Evolutionary conservation across 2,113 vertebrate species (phyloP), one percentile per base, ranked within the genome.

Genomic region (Dipodomys stephensi): DNA sequence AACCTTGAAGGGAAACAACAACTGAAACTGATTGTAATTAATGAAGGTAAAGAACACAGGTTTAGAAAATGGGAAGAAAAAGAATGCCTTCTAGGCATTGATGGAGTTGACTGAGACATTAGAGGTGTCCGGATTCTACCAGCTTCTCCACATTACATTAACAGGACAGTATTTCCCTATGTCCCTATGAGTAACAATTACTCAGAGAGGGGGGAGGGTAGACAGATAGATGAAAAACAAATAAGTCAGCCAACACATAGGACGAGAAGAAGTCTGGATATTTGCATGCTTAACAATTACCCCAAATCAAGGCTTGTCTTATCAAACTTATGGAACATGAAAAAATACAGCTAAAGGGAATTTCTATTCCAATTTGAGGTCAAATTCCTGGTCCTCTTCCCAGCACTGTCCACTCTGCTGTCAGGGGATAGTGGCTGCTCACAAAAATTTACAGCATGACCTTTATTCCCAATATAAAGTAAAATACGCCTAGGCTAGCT

Each of bases 401-500:
- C 20, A 67, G 60, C 69, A 67, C 18, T 64, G 19, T 67, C n/a
- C n/a, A 35, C 8, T 92, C 72, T 39, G 32, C 19, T 71, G 1
- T 49, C 32, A 85, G 12, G n/a, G 73, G 19, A 76, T 25, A 27
- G 44, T 69, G 60, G 16, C 71, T 86, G 16, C 18, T 57, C 93
- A 83, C 68, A 90, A 94, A 93, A 82, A 76, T 25, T 49, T n/a
- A 57, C 27, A 78, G 30, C 32, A 91, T 49, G 57, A 86, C 23
- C 28, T 32, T 83, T 72, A 32, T 25, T 53, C 81, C 53, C 18
- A 94, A 32, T 77, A 67, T 22, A 74, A 73, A 74, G 64, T 86
- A 83, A 95, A 88, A 95, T 65, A 71, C 27, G 4, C 76, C 15
- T 57, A 23, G 4, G 19, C 11, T n/a, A 10, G 0, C 15, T 27